A percentile compares a stretch with the other conserved stretches of the same genome.
phyloP scores from a whole-genome alignment of 1,140 invertebrate genomes.

The Himalopsyche phryganea region DNA sequence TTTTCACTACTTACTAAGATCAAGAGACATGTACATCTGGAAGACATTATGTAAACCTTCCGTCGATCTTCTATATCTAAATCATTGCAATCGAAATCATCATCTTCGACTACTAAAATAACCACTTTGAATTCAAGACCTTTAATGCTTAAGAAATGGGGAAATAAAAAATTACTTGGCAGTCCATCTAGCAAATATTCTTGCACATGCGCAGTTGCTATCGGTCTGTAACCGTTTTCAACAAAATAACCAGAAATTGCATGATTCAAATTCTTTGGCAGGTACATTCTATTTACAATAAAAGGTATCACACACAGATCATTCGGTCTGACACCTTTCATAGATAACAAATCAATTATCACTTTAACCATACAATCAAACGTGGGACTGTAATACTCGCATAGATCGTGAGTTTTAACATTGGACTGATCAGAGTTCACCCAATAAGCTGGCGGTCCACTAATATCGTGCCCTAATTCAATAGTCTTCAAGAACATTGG shows the following conservation, averaged over 20 bases:
- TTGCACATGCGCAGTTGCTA: constrained; percentile 38
- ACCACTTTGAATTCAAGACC: constrained; percentile 44
- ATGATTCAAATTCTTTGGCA: constrained; percentile 37
- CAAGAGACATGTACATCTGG: constrained; percentile 41
- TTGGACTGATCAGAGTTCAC: constrained; percentile 30
- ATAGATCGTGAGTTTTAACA: background rate
- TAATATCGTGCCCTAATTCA: constrained; percentile 37
- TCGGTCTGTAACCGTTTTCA: constrained; percentile 39
- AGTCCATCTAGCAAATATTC: constrained; percentile 35
- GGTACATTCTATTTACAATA: constrained; percentile 34
- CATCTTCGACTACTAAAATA: constrained; percentile 39
- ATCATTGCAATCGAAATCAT: constrained; percentile 40
- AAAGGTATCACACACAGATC: constrained; percentile 43
- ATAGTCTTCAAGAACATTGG: constrained; percentile 36
- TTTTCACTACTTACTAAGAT: constrained; percentile 37
- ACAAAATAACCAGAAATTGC: constrained; percentile 39
- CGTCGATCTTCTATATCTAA: constrained; percentile 39
- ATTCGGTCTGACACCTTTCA: constrained; percentile 41
- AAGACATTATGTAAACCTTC: constrained; percentile 42
- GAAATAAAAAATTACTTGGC: constrained; percentile 39
- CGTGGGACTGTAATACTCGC: constrained; percentile 11
- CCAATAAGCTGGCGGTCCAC: constrained; percentile 42
- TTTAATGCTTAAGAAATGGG: constrained; percentile 41
- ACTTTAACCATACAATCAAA: constrained; percentile 36
- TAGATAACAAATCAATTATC: constrained; percentile 40